Evolutionary conservation across 2,797 vertebrate species (phyloP).

Genomic region (Taenioides sp.): DNA sequence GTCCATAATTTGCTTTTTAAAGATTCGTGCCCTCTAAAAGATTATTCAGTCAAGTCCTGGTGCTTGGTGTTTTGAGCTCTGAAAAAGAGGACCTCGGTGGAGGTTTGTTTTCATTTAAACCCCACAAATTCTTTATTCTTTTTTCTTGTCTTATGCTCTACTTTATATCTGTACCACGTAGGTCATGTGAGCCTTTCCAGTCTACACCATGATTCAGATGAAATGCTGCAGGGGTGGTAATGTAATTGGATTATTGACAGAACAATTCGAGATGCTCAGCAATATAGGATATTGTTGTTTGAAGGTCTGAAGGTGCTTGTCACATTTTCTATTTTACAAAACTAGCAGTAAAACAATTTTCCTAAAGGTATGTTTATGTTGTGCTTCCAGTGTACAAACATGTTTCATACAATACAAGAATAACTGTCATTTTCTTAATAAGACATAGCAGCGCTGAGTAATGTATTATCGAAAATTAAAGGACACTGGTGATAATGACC

Average conservation of each 20-base stretch:
- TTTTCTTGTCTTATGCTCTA: neutral
- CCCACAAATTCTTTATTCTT: neutral
- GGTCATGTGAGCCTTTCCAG: slow-evolving; percentile 1
- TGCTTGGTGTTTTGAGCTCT: neutral
- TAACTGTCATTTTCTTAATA: too few species aligned
- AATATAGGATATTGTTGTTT: neutral
- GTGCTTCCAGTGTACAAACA: too few species aligned
- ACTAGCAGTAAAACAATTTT: neutral
- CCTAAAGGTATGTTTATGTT: too few species aligned
- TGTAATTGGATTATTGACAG: neutral
- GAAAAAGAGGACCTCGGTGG: neutral
- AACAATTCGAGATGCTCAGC: neutral
- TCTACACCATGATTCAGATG: neutral
- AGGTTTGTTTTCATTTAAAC: neutral
- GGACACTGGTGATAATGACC: too few species aligned
- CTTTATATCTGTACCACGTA: neutral
- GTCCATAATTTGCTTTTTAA: neutral
- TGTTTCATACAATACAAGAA: too few species aligned
- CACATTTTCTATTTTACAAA: neutral
- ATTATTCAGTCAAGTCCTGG: neutral
- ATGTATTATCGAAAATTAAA: too few species aligned
- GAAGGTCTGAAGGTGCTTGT: neutral
- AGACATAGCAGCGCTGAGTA: too few species aligned
- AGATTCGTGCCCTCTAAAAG: neutral
- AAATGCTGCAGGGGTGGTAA: neutral